Percentiles rank a stretch among this genome's conserved stretches.
Conservation (phyloP, 2,888 invertebrate species). For the Meteorus colon region DNA sequence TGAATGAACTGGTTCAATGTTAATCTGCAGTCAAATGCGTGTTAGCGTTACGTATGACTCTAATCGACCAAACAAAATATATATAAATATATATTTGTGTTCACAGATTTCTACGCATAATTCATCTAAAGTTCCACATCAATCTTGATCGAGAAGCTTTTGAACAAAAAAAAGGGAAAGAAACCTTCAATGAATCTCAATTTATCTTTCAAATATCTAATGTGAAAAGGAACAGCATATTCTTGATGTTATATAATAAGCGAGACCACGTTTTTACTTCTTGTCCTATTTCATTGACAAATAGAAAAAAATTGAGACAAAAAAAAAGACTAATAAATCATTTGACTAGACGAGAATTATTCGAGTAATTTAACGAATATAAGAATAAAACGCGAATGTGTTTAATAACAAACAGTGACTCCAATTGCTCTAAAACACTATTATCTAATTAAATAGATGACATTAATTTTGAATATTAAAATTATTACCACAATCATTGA, state of each 20-base stretch:
- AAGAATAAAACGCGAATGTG: background rate
- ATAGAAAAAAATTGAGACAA: background rate
- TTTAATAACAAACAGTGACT: conserved; percentile 5
- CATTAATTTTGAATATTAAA: background rate
- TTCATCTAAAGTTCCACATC: background rate
- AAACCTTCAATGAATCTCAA: too few relatives aligned
- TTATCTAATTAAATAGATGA: conserved; percentile 18
- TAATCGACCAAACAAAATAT: conserved; percentile 15
- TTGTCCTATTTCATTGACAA: background rate
- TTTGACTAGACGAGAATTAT: background rate
- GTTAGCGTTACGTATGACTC: background rate
- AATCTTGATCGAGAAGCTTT: background rate
- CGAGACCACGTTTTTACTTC: too few relatives aligned
- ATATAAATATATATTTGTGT: background rate
- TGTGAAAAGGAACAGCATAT: too few relatives aligned
- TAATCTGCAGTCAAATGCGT: background rate
- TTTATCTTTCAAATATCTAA: too few relatives aligned
- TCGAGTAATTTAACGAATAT: background rate
- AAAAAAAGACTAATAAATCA: background rate
- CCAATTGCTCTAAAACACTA: conserved; percentile 19
- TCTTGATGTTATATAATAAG: background rate
- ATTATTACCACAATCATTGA: background rate
- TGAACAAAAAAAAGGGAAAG: background rate
- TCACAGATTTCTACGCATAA: background rate
- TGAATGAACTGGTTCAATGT: background rate